phyloP scores from a whole-genome alignment of 2,888 invertebrate species.

The Melieria picta region DNA sequence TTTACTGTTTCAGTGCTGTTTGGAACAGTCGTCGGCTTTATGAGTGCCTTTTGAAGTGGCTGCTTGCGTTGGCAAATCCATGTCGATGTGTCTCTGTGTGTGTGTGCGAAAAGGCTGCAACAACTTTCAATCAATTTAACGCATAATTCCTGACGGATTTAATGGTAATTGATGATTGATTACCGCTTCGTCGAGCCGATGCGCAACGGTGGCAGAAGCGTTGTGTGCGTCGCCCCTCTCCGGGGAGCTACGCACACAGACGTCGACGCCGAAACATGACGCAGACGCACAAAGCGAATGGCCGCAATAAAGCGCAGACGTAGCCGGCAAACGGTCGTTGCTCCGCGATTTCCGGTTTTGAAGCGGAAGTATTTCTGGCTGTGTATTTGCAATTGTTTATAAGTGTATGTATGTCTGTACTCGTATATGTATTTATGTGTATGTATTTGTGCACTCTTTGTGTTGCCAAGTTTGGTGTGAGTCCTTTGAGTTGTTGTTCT shows the following conservation, averaged over 20 bases:
- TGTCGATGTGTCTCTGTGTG: neutral
- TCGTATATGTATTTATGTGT: neutral
- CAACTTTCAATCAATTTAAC: conserved; percentile 62
- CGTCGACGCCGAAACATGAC: neutral
- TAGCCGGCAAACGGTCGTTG: no score
- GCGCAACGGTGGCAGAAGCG: conserved; percentile 10
- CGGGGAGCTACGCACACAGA: neutral
- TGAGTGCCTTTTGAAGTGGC: neutral
- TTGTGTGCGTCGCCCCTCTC: neutral
- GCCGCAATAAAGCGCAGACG: neutral
- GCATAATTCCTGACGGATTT: conserved; percentile 63
- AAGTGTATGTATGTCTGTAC: no score
- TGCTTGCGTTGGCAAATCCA: neutral
- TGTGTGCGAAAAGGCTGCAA: conserved; percentile 12
- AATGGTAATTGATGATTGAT: conserved; percentile 65
- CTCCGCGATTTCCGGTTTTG: no score
- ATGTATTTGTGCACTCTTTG: neutral
- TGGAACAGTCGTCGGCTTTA: neutral
- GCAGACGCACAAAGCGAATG: neutral
- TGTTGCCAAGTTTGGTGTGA: neutral
- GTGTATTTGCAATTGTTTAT: neutral
- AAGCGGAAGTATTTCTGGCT: neutral
- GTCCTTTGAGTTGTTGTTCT: neutral
- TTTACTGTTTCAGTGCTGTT: neutral
- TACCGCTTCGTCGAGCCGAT: conserved; percentile 44